phyloP scores from a whole-genome alignment of 2,797 vertebrate genomes.

The Alosa sapidissima region DNA sequence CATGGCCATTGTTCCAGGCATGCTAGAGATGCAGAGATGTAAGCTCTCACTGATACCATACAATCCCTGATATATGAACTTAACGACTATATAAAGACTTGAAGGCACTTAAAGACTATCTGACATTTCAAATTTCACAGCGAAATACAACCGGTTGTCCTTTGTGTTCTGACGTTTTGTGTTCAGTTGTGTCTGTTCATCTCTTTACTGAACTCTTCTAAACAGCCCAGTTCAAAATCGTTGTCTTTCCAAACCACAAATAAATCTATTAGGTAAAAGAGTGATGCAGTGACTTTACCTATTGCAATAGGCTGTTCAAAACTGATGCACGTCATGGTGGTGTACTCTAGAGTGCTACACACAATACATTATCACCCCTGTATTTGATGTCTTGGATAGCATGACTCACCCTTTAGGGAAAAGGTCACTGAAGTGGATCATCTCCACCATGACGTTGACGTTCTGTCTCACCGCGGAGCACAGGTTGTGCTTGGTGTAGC shows the following conservation, averaged over 20 bases:
- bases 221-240: background rate
- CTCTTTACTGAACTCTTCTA: background rate
- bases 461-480: constrained; percentile 87
- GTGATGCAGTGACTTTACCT: too few species aligned
- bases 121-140: background rate
- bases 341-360: background rate
- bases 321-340: background rate
- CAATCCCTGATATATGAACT: background rate
- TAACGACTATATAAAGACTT: too few species aligned
- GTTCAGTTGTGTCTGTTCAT: background rate
- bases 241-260: too few species aligned
- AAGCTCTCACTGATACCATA: background rate
- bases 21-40: background rate
- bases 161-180: background rate
- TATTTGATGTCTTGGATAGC: background rate
- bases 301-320: too few species aligned
- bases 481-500: constrained; percentile 91
- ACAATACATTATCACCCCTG: too few species aligned
- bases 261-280: too few species aligned
- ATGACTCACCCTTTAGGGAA: constrained; percentile 90
- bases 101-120: background rate
- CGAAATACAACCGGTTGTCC: background rate
- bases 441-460: constrained; percentile 86
- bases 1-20: background rate
- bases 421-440: constrained; percentile 95